phyloP scores from a whole-genome alignment of 2,113 vertebrate genomes.

The Pedionomus torquatus region DNA sequence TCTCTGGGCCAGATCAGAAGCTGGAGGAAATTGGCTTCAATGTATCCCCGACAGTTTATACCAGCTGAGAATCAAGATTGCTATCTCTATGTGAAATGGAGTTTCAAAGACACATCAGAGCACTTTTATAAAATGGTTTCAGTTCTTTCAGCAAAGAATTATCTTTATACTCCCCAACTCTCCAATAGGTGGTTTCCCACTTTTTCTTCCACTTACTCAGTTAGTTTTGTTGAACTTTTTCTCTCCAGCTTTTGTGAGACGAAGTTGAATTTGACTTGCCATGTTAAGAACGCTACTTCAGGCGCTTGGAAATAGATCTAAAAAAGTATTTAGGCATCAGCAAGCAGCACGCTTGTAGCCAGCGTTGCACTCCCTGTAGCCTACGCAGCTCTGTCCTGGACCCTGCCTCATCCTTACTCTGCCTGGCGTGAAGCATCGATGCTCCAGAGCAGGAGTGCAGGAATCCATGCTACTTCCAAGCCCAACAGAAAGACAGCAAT shows the following conservation, averaged over 20 bases:
- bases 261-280: constrained; percentile 22
- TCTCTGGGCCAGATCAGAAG: not conserved
- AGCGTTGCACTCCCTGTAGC: not conserved
- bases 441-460: not conserved
- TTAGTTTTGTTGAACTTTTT: constrained; percentile 29
- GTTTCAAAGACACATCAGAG: constrained; percentile 21
- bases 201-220: constrained; percentile 31
- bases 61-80: constrained; percentile 46
- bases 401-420: not conserved
- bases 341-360: not conserved
- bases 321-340: not conserved
- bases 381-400: not conserved
- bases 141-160: constrained; percentile 43
- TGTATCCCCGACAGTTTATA: constrained; percentile 13
- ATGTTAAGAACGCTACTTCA: constrained; percentile 1
- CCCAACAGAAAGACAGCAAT: not conserved
- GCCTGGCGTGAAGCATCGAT: accelerated
- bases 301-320: not conserved
- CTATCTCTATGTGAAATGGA: constrained; percentile 6
- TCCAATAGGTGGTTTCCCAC: not conserved
- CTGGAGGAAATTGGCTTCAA: constrained; percentile 36
- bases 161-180: not conserved
- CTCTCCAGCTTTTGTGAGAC: constrained; percentile 15
- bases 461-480: not conserved
- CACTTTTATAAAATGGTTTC: constrained; percentile 30